Evolutionary conservation across 2,113 vertebrate species (phyloP).

Genomic region (Trogon surrucura): DNA sequence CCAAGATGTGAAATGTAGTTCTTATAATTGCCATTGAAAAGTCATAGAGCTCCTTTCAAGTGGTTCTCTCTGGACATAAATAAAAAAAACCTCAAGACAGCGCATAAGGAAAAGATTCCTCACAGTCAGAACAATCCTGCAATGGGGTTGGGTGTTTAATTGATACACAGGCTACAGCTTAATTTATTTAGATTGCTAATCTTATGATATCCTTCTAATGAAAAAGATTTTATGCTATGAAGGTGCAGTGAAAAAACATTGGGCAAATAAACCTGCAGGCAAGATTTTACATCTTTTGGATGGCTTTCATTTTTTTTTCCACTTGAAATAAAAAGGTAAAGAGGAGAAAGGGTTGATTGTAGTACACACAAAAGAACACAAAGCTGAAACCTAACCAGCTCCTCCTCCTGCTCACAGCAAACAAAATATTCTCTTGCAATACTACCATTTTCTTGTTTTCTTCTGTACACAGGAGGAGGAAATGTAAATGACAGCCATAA

Average conservation of each 20-base stretch:
- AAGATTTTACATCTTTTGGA: constrained; percentile 1
- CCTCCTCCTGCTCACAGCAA: not conserved
- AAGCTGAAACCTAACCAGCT: not conserved
- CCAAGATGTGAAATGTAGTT: constrained; percentile 52
- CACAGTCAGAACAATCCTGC: not conserved
- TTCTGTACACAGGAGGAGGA: not conserved
- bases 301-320: constrained; percentile 9
- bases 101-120: not conserved
- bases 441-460: not conserved
- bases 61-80: constrained; percentile 29
- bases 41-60: constrained; percentile 32
- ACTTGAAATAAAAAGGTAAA: not conserved
- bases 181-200: constrained; percentile 48
- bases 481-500: not conserved
- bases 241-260: not conserved
- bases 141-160: not conserved
- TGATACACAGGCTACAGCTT: not conserved
- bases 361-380: not conserved
- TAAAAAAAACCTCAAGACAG: not conserved
- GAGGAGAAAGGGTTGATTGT: not conserved
- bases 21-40: constrained; percentile 45
- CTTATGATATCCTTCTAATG: constrained; percentile 10
- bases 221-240: constrained; percentile 1
- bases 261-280: constrained; percentile 10
- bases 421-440: not conserved